Evolutionary conservation across 2,797 vertebrate species (phyloP).

Genomic region (Sphenodon punctatus): DNA sequence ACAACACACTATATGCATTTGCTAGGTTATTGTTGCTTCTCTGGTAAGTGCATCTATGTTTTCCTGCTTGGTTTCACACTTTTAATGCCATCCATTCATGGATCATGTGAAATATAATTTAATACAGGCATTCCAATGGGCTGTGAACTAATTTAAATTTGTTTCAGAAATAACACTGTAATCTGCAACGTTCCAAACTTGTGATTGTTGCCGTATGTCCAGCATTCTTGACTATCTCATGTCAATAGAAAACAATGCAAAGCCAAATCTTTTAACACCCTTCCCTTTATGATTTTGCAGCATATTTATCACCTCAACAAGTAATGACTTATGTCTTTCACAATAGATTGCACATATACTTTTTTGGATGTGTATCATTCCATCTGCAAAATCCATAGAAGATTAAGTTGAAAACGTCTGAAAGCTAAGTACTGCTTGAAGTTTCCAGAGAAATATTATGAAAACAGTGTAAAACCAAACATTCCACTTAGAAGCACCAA

Average conservation of each 20-base stretch:
- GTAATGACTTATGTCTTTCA: background rate
- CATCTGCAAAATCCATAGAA: background rate
- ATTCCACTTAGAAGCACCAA: slow-evolving; percentile 37
- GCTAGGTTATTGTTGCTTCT: slow-evolving; percentile 19
- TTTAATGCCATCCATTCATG: background rate
- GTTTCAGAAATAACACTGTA: background rate
- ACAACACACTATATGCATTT: background rate
- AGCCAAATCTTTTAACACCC: background rate
- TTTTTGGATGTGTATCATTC: background rate
- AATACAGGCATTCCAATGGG: background rate
- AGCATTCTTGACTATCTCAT: background rate
- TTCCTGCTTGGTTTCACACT: slow-evolving; percentile 50
- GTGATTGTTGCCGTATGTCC: background rate
- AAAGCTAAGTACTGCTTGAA: background rate
- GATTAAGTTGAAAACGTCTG: slow-evolving; percentile 6
- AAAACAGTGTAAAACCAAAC: slow-evolving; percentile 56
- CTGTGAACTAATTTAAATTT: background rate
- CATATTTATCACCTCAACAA: background rate
- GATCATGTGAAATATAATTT: background rate
- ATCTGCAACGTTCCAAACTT: background rate
- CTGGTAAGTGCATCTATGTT: slow-evolving; percentile 28
- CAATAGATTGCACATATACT: background rate
- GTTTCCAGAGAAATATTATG: background rate
- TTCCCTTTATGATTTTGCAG: background rate
- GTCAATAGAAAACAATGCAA: background rate